These are phyloP conservation scores for Solenodon paradoxus DNA, from an alignment of 2,113 vertebrate genomes.

Conservation along the genomic window DNA sequence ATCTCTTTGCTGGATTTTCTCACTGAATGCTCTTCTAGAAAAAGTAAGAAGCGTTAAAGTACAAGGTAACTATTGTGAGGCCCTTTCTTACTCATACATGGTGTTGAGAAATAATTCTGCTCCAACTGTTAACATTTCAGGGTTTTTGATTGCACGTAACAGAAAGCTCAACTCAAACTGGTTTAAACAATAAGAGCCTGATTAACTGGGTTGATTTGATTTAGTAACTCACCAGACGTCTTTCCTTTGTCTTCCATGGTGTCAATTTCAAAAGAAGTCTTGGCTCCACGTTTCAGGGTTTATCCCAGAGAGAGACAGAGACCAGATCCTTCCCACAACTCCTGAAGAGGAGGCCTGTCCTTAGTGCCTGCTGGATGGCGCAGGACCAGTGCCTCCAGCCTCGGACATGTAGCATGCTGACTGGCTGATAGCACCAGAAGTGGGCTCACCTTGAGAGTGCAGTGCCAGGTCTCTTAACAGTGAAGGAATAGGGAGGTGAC, in stretches of 20 bases:
- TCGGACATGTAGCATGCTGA: not conserved
- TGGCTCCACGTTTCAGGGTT: not conserved
- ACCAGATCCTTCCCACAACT: not conserved
- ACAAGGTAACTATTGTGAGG: not conserved
- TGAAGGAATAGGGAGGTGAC: fast-evolving
- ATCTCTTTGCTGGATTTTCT: not conserved
- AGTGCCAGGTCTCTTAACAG: fast-evolving
- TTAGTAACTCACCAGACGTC: not conserved
- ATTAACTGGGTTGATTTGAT: not conserved
- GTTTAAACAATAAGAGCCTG: not conserved
- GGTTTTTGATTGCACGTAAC: not conserved
- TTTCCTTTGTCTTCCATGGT: not conserved
- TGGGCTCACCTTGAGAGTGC: not conserved
- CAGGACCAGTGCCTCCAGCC: not conserved
- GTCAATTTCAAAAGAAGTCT: not conserved
- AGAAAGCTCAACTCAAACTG: not conserved
- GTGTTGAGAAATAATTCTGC: not conserved
- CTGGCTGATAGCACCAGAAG: not conserved
- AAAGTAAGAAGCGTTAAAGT: not conserved
- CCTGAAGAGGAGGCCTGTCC: not conserved
- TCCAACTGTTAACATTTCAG: not conserved
- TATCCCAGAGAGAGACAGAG: not conserved
- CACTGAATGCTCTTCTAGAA: not conserved
- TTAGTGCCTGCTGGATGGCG: not conserved
- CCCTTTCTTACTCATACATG: not conserved